Base-by-base conservation (phyloP, 2,113 vertebrate species). In the Microcebus ravelobensis region DNA sequence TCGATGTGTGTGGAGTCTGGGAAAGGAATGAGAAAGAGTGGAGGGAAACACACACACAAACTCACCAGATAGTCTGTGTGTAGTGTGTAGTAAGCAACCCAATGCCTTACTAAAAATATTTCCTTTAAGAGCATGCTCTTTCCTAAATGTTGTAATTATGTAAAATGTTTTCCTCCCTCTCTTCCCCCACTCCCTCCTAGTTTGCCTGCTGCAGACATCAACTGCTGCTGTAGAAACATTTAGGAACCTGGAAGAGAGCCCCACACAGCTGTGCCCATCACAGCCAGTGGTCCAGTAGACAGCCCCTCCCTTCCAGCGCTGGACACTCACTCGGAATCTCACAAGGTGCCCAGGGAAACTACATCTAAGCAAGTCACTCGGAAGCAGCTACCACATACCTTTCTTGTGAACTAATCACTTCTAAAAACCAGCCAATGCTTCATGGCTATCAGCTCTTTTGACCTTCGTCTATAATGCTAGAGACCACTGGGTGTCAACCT, bases 71-170 rank as follows among this genome's bases (percentile, higher is more conserved):
- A 89, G 52, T 81, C 36, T 97, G 82, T 95, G 96, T 95, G 84
- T 57, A 96, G 88, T 77, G 96, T 95, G 81, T 63, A 96, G 88
- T 77, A 91, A 96, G 96, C 84, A 96, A 92, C 81, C 87, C 80
- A 25, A 73, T 50, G 90, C 36, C 85, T 96, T 84, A 93, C 96
- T 96, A 94, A 97, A 98, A 97, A 92, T 96, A 97, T 87, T 96
- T 96, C 87, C 96, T 91, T 93, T 90, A 96, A 94, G 84, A 95
- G 82, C 80, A 84, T 88, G 71, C 39, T 77, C 96, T 85, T 96
- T 91, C n/a, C 90, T 93, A 88, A 97, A 85, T 88, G 97, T 94
- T 93, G 90, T 96, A 91, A 96, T 98, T 95, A 96, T 74, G 85
- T 67, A 73, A 92, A 97, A 92, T 88, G 79, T 73, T 95, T 95